Conservation (phyloP, 2,888 invertebrate genomes). For the Drosophila vallismaia region DNA sequence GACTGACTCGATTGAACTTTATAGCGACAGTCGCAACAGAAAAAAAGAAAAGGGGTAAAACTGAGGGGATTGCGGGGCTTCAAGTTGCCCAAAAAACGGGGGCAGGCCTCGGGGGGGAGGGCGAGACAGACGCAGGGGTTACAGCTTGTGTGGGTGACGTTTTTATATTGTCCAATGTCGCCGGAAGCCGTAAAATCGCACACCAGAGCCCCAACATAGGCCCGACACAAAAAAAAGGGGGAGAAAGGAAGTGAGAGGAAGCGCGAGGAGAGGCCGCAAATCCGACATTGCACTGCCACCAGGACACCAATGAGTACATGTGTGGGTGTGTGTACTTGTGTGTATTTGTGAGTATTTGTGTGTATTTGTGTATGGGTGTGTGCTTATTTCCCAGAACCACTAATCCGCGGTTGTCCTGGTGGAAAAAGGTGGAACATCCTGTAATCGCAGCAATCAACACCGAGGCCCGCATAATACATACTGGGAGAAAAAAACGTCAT, state of each 20-base stretch:
- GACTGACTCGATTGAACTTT: constrained; percentile 77
- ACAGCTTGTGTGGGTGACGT: constrained; percentile 25
- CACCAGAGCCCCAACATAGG: constrained; percentile 33
- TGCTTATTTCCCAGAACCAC: constrained; percentile 31
- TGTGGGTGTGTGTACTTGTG: not conserved
- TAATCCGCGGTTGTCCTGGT: constrained; percentile 32
- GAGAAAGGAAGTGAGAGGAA: constrained; percentile 22
- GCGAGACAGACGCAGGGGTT: not conserved
- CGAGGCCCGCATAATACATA: constrained; percentile 4
- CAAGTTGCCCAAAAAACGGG: not conserved
- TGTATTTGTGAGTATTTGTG: not conserved
- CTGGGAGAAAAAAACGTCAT: not conserved
- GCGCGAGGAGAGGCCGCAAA: constrained; percentile 56
- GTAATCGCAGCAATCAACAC: constrained; percentile 30
- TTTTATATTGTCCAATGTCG: constrained; percentile 68
- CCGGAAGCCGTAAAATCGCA: constrained; percentile 67
- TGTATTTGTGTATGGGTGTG: not conserved
- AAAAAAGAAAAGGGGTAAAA: constrained; percentile 10
- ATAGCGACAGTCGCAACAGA: constrained; percentile 28
- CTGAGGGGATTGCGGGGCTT: not conserved
- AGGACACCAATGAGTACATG: constrained; percentile 19
- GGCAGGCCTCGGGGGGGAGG: too few species aligned
- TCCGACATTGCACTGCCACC: constrained; percentile 67
- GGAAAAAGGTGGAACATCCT: constrained; percentile 11
- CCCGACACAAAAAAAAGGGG: constrained; percentile 37